Base-by-base conservation (phyloP, 2,888 invertebrate genomes). In the Platycnemis pennipes region DNA sequence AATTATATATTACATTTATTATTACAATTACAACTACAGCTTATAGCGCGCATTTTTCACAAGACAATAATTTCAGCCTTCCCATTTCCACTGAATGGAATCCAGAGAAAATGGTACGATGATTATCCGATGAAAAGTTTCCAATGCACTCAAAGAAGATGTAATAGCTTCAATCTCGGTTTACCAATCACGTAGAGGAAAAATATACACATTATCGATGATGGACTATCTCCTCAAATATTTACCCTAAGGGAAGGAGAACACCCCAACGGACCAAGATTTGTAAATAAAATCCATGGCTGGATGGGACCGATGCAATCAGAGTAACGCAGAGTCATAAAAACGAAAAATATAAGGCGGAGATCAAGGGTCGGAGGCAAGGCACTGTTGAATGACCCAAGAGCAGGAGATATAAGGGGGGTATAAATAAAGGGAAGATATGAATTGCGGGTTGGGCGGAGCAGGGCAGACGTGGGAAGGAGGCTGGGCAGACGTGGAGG, bases 391-490 rank as follows among this genome's bases (percentile, higher is more conserved):
- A 37, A 77, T 7, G 0, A 2, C 13, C 37, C 37, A 5, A 77
- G 77, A 77, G 37, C 77, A 77, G 37, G 77, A 77, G 37, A 77
- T 77, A 77, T 77, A 77, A 77, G 37, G 37, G 77, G 37, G 26
- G 77, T 49, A 77, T 77, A 77, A 37, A 77, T 77, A 77, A 77
- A 26, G 37, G 77, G 77, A 77, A 77, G 77, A 77, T 77, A 77
- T 77, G 77, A 37, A 2, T 37, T n/a, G 77, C 8, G 37, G 77
- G 37, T 3, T 13, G 77, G 77, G 31, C 77, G 37, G 77, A 37
- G 37, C 31, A 37, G 16, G 11, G 77, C 37, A 77, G 77, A 31
- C 37, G 37, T 11, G 37, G 37, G 11, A 26, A 31, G 1, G 31
- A 0, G 22, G 16, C 31, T 2, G 31, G 37, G 77, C 13, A 26